Percentiles rank a stretch among this genome's conserved stretches.
These are phyloP conservation scores for Gadopsis bispinosus DNA, from an alignment of 2,797 vertebrate species.

Conservation along the genomic window DNA sequence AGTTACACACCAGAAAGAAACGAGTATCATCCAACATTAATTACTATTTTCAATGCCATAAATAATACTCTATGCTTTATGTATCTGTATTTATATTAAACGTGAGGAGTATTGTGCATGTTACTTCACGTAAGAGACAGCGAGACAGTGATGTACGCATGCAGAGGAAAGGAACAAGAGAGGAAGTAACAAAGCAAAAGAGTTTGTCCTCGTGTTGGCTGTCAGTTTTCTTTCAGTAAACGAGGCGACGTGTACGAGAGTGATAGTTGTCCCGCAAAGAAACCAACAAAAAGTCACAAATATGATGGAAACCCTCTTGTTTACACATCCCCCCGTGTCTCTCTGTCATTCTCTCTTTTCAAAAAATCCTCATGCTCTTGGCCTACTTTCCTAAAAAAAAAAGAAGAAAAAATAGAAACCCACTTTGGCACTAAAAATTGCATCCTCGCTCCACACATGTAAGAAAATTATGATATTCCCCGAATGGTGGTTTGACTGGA, in stretches of 20 bases:
- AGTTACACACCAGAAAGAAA: slow-evolving; percentile 45
- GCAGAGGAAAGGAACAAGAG: slow-evolving; percentile 2
- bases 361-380: slow-evolving; percentile 69
- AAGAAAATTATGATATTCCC: slow-evolving; percentile 71
- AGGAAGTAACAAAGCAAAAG: slow-evolving; percentile 22
- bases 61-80: background rate
- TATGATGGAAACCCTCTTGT: slow-evolving; percentile 70
- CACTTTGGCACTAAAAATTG: slow-evolving; percentile 67
- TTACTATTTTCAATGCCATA: background rate
- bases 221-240: slow-evolving; percentile 35
- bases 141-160: background rate
- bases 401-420: slow-evolving; percentile 13
- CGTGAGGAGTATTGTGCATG: background rate
- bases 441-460: slow-evolving; percentile 67
- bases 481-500: slow-evolving; percentile 64
- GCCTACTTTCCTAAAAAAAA: slow-evolving; percentile 72
- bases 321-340: slow-evolving; percentile 56
- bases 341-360: slow-evolving; percentile 63
- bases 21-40: slow-evolving; percentile 3
- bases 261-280: slow-evolving; percentile 58
- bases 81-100: background rate
- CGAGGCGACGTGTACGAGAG: slow-evolving; percentile 19
- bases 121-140: background rate
- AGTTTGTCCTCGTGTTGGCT: slow-evolving; percentile 43
- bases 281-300: slow-evolving; percentile 64